Conservation (phyloP, 2,113 vertebrate genomes). For the Eptatretus burgeri region DNA sequence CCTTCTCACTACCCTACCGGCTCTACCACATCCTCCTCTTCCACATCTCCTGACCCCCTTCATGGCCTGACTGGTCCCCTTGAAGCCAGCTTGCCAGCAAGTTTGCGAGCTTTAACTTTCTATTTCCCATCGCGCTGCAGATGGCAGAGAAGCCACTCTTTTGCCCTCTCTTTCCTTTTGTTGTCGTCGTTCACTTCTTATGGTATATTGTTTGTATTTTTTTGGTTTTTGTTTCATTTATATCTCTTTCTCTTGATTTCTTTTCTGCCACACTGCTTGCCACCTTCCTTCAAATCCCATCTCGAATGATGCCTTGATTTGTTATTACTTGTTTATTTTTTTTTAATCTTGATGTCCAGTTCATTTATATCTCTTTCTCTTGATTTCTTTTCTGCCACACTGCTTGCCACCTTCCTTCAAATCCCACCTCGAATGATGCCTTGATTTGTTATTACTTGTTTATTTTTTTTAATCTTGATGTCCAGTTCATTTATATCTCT, state of each 20-base stretch:
- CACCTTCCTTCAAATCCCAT: not conserved
- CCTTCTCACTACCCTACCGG: too few relatives aligned
- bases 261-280: not conserved
- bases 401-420: not conserved
- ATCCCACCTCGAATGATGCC: not conserved
- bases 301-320: not conserved
- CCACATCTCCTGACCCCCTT: too few relatives aligned
- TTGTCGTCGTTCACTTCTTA: too few relatives aligned
- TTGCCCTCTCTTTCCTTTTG: not conserved
- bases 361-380: not conserved
- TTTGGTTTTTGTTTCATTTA: not conserved
- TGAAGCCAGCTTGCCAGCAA: too few relatives aligned
- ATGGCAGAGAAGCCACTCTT: not conserved
- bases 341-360: too few relatives aligned
- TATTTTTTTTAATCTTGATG: too few relatives aligned
- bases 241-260: not conserved
- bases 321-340: not conserved
- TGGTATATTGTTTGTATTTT: too few relatives aligned
- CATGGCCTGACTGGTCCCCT: too few relatives aligned
- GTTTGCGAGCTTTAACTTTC: too few relatives aligned
- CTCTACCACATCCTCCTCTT: too few relatives aligned
- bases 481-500: not conserved
- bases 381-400: not conserved
- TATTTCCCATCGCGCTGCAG: constrained; percentile 14
- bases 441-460: not conserved